Conservation (phyloP, 2,888 invertebrate species). For the Agrochola litura region DNA sequence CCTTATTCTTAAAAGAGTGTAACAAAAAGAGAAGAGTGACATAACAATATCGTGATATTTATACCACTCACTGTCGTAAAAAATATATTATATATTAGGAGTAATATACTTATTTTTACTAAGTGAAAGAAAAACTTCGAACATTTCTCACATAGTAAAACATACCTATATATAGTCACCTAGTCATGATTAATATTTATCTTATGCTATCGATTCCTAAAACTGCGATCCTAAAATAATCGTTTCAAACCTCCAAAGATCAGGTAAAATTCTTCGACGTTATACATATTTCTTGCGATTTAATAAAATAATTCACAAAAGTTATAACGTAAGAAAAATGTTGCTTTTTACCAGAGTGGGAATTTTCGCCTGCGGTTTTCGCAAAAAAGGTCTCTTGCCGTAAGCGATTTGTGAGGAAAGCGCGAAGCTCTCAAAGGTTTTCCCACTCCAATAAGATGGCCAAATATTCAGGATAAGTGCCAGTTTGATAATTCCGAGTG, state of each 20-base stretch:
- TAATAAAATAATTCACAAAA: slow-evolving; percentile 59
- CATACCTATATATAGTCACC: too few relatives aligned
- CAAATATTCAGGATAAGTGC: slow-evolving; percentile 74
- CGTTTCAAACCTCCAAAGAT: slow-evolving; percentile 2
- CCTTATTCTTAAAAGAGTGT: neutral
- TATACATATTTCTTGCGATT: slow-evolving; percentile 28
- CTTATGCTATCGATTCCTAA: neutral
- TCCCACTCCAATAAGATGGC: slow-evolving; percentile 71
- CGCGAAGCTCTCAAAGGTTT: slow-evolving; percentile 68
- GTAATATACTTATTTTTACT: too few relatives aligned
- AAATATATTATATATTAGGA: neutral
- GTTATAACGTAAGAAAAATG: slow-evolving; percentile 57
- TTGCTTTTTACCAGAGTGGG: slow-evolving; percentile 69
- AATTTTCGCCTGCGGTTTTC: slow-evolving; percentile 70
- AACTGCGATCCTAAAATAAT: slow-evolving; percentile 8
- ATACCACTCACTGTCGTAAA: neutral
- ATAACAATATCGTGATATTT: neutral
- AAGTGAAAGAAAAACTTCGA: neutral
- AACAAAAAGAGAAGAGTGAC: neutral
- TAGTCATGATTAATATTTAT: neutral
- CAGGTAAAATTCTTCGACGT: neutral
- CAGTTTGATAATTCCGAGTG: slow-evolving; percentile 72
- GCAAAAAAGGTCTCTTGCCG: slow-evolving; percentile 75
- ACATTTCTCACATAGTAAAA: neutral
- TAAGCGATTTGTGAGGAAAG: slow-evolving; percentile 77